phyloP scores from a whole-genome alignment of 2,113 vertebrate species.

The Hemiscyllium ocellatum region DNA sequence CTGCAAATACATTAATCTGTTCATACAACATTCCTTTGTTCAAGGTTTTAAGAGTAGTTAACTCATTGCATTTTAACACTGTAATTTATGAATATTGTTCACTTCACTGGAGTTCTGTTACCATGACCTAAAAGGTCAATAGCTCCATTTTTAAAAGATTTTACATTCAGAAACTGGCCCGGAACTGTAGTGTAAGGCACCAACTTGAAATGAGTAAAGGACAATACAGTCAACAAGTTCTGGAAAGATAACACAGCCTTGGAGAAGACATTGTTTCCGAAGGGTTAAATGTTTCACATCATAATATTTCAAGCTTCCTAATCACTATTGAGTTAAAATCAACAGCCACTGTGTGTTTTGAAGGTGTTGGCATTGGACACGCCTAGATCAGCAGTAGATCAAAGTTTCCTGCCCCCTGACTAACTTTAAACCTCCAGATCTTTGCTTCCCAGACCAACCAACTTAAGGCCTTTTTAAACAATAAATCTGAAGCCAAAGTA shows the following conservation, averaged over 20 bases:
- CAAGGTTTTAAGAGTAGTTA: not conserved
- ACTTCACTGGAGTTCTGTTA: not conserved
- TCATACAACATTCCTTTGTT: not conserved
- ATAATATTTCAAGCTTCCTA: not conserved
- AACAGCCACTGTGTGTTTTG: conserved; percentile 2
- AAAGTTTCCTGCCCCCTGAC: not conserved
- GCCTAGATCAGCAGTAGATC: not conserved
- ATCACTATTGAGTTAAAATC: not conserved
- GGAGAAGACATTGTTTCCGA: not conserved
- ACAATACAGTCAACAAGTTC: not conserved
- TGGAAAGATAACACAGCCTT: not conserved
- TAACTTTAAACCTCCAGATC: not conserved
- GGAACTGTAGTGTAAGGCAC: not conserved
- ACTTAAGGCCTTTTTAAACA: not conserved
- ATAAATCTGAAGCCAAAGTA: not conserved
- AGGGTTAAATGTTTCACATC: not conserved
- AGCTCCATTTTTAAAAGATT: not conserved
- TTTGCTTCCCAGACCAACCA: not conserved
- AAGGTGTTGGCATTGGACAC: not conserved
- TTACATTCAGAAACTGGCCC: not conserved
- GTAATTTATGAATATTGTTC: not conserved
- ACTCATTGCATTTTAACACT: not conserved
- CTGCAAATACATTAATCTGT: not conserved
- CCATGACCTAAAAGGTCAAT: not conserved
- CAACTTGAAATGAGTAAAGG: not conserved